Base-by-base conservation (phyloP, 2,113 vertebrate genomes). In the Triplophysa tibetana region DNA sequence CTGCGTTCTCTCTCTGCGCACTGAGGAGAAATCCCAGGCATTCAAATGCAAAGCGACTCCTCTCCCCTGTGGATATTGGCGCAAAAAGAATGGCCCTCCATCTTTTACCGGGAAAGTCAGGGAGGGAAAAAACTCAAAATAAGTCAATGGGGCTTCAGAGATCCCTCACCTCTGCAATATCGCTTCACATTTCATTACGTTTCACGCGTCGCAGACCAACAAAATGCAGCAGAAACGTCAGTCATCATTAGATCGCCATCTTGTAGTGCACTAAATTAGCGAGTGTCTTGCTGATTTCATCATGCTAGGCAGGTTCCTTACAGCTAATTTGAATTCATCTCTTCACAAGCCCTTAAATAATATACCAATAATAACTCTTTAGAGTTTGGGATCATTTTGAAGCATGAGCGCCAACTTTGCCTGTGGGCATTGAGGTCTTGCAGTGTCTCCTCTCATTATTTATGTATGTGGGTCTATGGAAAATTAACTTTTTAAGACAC, bases 21-120 rank as follows among this genome's bases (percentile, higher is more conserved):
- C 21, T 86, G 73, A 85, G 77, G 78, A 86, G 74, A 86, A 90
- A 88, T 89, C 87, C 77, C 85, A 87, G 85, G 83, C 88, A 91
- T 93, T 92, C 89, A 92, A 88, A 91, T 91, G 89, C 89, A 90
- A 91, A 92, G 89, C 88, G 88, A 89, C 88, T 85, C 83, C 89
- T 84, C 81, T 86, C 85, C 82, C 88, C 87, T 78, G 85, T 85
- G 88, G 89, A 90, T 89, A 90, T 90, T 87, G 88, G 80, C 86
- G 83, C 85, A 82, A 83, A 79, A 83, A 85, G 85, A 84, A 77
- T 77, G 77, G 68, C 66, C 64, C 83, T 88, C 83, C 79, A 85
- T 89, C 89, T 89, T 89, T 80, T 83, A 50, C 85, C 64, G 4
- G 72, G 78, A 78, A 77, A 52, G 26, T 64, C 54, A 81, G 65